These are phyloP conservation scores for Rhyacophila evoluta DNA, from an alignment of 2,888 invertebrate genomes.

Conservation along the genomic window DNA sequence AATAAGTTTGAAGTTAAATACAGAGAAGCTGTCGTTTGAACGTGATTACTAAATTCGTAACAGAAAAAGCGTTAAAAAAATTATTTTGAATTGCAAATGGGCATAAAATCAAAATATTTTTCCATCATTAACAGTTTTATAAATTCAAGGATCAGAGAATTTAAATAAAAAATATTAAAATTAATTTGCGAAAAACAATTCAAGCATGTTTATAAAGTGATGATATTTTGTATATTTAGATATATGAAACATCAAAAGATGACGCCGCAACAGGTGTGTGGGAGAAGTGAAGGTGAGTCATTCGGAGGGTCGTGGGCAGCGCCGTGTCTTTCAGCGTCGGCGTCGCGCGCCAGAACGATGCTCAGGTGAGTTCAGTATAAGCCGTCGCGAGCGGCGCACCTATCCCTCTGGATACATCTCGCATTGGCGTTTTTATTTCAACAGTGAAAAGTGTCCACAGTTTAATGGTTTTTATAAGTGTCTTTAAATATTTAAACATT, in stretches of 20 bases:
- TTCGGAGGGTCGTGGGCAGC: constrained; percentile 1
- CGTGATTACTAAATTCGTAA: too few species aligned
- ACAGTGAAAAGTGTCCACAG: neutral
- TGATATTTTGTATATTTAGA: constrained; percentile 2
- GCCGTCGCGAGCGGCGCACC: neutral
- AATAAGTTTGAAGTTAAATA: too few species aligned
- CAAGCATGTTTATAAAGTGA: neutral
- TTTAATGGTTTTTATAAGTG: neutral
- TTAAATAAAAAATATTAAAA: too few species aligned
- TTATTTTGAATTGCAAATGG: neutral
- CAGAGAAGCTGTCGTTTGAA: too few species aligned
- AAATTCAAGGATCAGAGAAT: too few species aligned
- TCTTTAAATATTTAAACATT: neutral
- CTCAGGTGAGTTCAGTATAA: constrained; percentile 18
- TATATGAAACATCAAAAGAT: constrained; percentile 11
- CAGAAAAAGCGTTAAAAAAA: too few species aligned
- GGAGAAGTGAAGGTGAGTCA: constrained; percentile 12
- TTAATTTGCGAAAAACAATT: neutral
- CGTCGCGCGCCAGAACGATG: neutral
- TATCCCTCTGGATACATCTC: neutral
- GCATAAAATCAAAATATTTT: neutral
- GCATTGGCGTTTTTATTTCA: neutral
- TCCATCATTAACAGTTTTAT: neutral
- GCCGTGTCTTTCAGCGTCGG: constrained; percentile 9
- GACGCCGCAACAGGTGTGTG: neutral